A percentile compares a stretch with the other conserved stretches of the same genome.
Conservation (phyloP, 1,140 invertebrate species). For the Sarcophaga peregrina region DNA sequence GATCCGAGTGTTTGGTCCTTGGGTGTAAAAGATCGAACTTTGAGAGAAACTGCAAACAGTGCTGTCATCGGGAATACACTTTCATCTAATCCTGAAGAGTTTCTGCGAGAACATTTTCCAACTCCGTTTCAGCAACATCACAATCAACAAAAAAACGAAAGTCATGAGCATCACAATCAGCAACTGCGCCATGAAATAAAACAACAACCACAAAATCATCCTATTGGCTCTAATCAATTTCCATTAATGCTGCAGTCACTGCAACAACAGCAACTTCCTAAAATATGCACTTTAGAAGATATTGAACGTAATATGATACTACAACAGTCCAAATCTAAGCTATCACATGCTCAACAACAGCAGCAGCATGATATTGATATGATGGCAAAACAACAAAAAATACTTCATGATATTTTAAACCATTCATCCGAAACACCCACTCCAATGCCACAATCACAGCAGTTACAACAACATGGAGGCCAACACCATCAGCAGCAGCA, state of each 20-base stretch:
- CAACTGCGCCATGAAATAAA: constrained; percentile 7
- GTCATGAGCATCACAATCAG: constrained; percentile 46
- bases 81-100: neutral
- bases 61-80: neutral
- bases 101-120: constrained; percentile 48
- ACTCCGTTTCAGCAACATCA: constrained; percentile 53
- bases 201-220: constrained; percentile 36
- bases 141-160: neutral
- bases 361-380: constrained; percentile 5
- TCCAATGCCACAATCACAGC: constrained; percentile 28
- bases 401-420: constrained; percentile 25
- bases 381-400: constrained; percentile 32
- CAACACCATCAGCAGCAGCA: constrained; percentile 16
- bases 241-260: constrained; percentile 36
- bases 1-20: constrained; percentile 69
- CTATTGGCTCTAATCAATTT: constrained; percentile 48
- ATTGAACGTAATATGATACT: constrained; percentile 65
- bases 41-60: neutral
- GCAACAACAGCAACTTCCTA: constrained; percentile 43
- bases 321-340: constrained; percentile 57
- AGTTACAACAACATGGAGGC: constrained; percentile 14
- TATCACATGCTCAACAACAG: constrained; percentile 27
- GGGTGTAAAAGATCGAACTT: neutral
- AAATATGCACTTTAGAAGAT: constrained; percentile 63
- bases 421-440: constrained; percentile 20